phyloP scores from a whole-genome alignment of 2,888 invertebrate genomes.

The Meteorus colon region DNA sequence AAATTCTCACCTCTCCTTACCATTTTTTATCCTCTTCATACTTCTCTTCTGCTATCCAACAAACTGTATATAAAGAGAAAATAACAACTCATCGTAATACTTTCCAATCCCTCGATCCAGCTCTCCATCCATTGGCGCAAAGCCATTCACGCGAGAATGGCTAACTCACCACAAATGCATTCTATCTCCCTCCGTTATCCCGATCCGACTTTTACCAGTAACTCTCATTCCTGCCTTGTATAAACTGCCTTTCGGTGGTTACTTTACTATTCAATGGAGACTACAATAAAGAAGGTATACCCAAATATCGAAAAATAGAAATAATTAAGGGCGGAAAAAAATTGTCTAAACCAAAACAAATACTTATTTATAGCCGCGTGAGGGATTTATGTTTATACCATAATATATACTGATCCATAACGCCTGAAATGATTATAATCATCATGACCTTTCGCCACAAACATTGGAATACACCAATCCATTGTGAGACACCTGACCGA shows the following conservation, averaged over 20 bases:
- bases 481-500: too few relatives aligned
- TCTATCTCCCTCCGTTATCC: slow-evolving; percentile 30
- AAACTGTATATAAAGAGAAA: slow-evolving; percentile 37
- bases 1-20: not conserved
- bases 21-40: slow-evolving; percentile 13
- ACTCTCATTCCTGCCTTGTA: slow-evolving; percentile 24
- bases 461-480: too few relatives aligned
- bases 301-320: slow-evolving; percentile 35
- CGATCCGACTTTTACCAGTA: slow-evolving; percentile 17
- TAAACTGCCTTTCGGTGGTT: slow-evolving; percentile 26
- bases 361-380: too few relatives aligned
- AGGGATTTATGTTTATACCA: too few relatives aligned
- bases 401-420: too few relatives aligned
- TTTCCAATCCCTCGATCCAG: slow-evolving; percentile 42
- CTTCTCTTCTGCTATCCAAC: slow-evolving; percentile 29
- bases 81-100: slow-evolving; percentile 48
- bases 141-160: slow-evolving; percentile 46
- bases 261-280: slow-evolving; percentile 37
- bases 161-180: slow-evolving; percentile 43
- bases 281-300: slow-evolving; percentile 27
- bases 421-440: too few relatives aligned
- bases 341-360: too few relatives aligned
- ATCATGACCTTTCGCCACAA: too few relatives aligned
- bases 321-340: slow-evolving; percentile 4
- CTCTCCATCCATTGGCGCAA: slow-evolving; percentile 34